Percentiles rank a stretch among this genome's conserved stretches.
These are phyloP conservation scores for Vireo griseus DNA, from an alignment of 2,797 vertebrate genomes.

Conservation along the genomic window DNA sequence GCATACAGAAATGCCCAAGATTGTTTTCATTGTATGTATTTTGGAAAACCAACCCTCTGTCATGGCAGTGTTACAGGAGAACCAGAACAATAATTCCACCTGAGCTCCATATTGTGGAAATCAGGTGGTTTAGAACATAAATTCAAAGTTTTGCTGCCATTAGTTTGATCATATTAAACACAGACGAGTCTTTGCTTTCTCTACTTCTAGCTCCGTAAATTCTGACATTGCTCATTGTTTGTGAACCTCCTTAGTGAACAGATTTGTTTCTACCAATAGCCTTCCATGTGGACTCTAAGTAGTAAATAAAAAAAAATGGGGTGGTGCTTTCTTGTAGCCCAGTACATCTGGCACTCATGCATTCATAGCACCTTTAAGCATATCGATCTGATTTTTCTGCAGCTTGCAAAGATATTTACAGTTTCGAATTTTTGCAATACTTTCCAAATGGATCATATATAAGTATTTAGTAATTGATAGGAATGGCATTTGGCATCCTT, in stretches of 20 bases:
- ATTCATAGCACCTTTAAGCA: conserved; percentile 12
- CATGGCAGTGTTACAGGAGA: not conserved
- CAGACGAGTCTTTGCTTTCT: not conserved
- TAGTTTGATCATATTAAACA: not conserved
- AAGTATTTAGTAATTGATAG: conserved; percentile 2
- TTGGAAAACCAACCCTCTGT: not conserved
- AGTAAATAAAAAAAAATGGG: not conserved
- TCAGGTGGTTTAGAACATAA: not conserved
- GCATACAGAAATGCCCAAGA: not conserved
- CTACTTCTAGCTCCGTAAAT: not conserved
- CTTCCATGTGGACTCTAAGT: not conserved
- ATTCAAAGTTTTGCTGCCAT: not conserved
- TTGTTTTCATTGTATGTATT: conserved; percentile 15
- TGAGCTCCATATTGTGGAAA: not conserved
- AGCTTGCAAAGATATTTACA: conserved; percentile 26
- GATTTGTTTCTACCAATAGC: not conserved
- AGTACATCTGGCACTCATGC: not conserved
- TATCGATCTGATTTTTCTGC: conserved; percentile 8
- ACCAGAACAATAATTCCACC: not conserved
- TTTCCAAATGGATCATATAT: conserved; percentile 24
- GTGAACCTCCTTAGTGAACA: not conserved
- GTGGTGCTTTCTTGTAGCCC: not conserved
- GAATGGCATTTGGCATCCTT: conserved; percentile 4
- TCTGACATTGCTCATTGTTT: not conserved
- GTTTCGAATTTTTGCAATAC: conserved; percentile 41